A percentile compares a stretch with the other conserved stretches of the same genome.
Evolutionary conservation across 1,140 invertebrate species (phyloP).

Genomic region (Atta texana): DNA sequence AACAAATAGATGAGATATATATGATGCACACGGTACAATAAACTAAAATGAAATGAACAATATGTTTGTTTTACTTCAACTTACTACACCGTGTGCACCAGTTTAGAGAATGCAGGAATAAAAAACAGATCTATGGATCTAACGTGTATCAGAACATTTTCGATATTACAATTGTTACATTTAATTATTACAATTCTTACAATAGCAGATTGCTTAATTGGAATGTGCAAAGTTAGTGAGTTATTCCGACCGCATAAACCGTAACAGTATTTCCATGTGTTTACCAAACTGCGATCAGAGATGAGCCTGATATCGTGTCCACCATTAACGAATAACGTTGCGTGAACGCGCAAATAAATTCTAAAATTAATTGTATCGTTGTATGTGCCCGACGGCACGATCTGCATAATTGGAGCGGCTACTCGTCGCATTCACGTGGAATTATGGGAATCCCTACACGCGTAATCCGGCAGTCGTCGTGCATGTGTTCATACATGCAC

Average conservation of each 20-base stretch:
- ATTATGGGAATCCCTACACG: slow-evolving; percentile 64
- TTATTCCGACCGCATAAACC: neutral
- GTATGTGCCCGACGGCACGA: slow-evolving; percentile 8
- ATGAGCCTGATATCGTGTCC: neutral
- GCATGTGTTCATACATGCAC: slow-evolving; percentile 69
- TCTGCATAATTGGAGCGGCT: slow-evolving; percentile 59
- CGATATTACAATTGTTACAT: neutral
- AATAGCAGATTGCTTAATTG: neutral
- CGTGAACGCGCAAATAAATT: slow-evolving; percentile 58
- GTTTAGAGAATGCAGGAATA: too few relatives aligned
- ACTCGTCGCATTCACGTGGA: slow-evolving; percentile 53
- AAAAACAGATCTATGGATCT: neutral
- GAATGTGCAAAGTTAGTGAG: neutral
- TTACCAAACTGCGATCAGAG: slow-evolving; percentile 26
- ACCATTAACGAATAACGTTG: slow-evolving; percentile 29
- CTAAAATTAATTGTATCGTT: slow-evolving; percentile 54
- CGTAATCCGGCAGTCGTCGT: slow-evolving; percentile 69
- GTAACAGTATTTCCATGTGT: slow-evolving; percentile 23
- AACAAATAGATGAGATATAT: neutral
- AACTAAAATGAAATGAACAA: too few relatives aligned
- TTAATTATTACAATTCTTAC: slow-evolving; percentile 20
- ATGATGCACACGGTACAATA: too few relatives aligned
- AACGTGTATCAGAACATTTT: neutral
- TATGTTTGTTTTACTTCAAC: too few relatives aligned
- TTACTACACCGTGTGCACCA: too few relatives aligned